phyloP scores from a whole-genome alignment of 2,888 invertebrate genomes.

The Tiliacea aurago region DNA sequence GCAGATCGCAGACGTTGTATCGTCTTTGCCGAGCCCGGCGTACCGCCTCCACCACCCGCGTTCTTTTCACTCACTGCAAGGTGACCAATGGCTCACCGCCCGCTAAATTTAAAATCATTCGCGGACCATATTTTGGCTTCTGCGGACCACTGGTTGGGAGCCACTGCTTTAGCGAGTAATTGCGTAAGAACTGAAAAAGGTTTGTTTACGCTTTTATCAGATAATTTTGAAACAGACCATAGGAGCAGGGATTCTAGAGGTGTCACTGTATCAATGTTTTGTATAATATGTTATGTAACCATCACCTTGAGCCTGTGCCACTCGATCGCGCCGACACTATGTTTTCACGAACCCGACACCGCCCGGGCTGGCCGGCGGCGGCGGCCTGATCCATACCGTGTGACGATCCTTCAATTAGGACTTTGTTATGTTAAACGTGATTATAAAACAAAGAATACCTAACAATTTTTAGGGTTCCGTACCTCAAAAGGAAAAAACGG shows the following conservation, averaged over 20 bases:
- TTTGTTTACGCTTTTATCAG: not conserved
- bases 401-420: slow-evolving; percentile 61
- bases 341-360: slow-evolving; percentile 76
- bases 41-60: too few species aligned
- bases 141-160: too few species aligned
- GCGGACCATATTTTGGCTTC: too few species aligned
- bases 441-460: slow-evolving; percentile 26
- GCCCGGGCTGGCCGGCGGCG: slow-evolving; percentile 15
- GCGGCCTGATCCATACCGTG: slow-evolving; percentile 56
- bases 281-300: slow-evolving; percentile 72
- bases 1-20: too few species aligned
- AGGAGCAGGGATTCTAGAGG: slow-evolving; percentile 75
- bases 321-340: slow-evolving; percentile 81
- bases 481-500: too few species aligned
- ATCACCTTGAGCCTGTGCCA: slow-evolving; percentile 85
- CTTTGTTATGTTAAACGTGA: slow-evolving; percentile 39
- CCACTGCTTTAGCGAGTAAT: too few species aligned
- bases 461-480: too few species aligned
- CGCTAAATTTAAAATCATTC: too few species aligned
- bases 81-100: too few species aligned
- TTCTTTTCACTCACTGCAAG: too few species aligned
- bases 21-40: too few species aligned
- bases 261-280: slow-evolving; percentile 68
- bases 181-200: too few species aligned
- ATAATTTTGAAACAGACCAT: not conserved